Base-by-base conservation (phyloP, 2,113 vertebrate genomes). In the Thomomys bottae region DNA sequence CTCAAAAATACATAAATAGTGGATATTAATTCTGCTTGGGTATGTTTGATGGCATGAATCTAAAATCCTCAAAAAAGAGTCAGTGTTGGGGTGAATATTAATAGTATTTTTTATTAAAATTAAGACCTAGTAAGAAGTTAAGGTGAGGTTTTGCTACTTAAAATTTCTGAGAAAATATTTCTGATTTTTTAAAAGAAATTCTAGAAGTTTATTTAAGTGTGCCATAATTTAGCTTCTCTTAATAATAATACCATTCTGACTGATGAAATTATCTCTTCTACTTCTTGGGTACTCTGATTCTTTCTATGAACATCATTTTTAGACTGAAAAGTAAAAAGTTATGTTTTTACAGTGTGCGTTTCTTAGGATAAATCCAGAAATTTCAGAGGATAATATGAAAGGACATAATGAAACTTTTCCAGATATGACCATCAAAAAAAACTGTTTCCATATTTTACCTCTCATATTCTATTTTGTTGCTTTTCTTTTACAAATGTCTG, bases 161-260 rank as follows among this genome's bases (percentile, higher is more conserved):
- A 68, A 86, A 75, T 72, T 89, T 76, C 67, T 80, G 9, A 91
- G 61, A 38, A 86, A 86, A 18, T 45, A 73, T 78, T 88, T 92
- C 28, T 85, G 18, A 6, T 73, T 87, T 86, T 86, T 89, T 42
- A 78, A 86, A 78, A 36, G 45, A 83, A 45, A 87, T 78, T 54
- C 28, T 86, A 59, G 10, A 1, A 34, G 28, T 78, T 84, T 93
- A 71, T 45, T 28, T 38, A 30, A 73, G 68, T 54, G 77, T 30
- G 23, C 12, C 75, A 64, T 26, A 86, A 63, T 80, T 89, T 32
- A 64, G 30, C 81, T 88, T 95, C 10, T 76, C 30, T 54, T 54
- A 81, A 20, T 40, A 10, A 32, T 67, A 10, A 67, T 20, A 9
- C 63, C 23, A 45, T 21, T 17, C 2, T 76, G 42, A 63, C 42